Evolutionary conservation across 2,113 vertebrate species (phyloP), one percentile per base, ranked within the genome.

Genomic region (Oceanodroma tethys): DNA sequence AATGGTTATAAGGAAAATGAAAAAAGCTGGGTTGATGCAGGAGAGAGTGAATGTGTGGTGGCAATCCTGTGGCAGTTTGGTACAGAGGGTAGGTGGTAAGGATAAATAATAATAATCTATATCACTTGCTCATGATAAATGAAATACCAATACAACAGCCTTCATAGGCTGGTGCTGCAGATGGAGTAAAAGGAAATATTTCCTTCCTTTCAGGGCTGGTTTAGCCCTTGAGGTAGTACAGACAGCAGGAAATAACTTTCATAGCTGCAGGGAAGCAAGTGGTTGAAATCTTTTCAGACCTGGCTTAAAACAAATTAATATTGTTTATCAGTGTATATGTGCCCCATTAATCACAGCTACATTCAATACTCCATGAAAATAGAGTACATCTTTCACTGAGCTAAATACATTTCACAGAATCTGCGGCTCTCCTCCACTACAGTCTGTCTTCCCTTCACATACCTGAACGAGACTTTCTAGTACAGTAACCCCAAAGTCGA

Each of bases 321-420:
- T 93, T 96, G 65, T 97, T 97, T 97, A 94, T 97, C 94, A 94
- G 95, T 90, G 84, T 67, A 43, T 94, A 52, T 62, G 91, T 88
- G 90, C 56, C 79, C 93, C 93, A 89, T 98, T 97, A 96, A 96
- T 98, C 97, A 95, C 58, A 78, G 93, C 86, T 73, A 65, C 93
- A 81, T 96, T 97, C 95, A 86, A 72, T 90, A 85, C 86, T 92
- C 87, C 32, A 7, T 79, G 96, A 92, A 91, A 93, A 87, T 60
- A 93, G 94, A 95, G 62, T 48, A 95, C 92, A 86, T 96, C 89
- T 95, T 93, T 98, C 96, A 97, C 66, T 0, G 12, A 65, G 71
- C 94, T 86, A 78, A 98, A 92, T 76, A 87, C 62, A 0, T 89
- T 90, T 91, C 95, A 60, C 48, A 36, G 73, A 81, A 53, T 74